phyloP scores from a whole-genome alignment of 2,888 invertebrate species.

The Endomychus coccineus region DNA sequence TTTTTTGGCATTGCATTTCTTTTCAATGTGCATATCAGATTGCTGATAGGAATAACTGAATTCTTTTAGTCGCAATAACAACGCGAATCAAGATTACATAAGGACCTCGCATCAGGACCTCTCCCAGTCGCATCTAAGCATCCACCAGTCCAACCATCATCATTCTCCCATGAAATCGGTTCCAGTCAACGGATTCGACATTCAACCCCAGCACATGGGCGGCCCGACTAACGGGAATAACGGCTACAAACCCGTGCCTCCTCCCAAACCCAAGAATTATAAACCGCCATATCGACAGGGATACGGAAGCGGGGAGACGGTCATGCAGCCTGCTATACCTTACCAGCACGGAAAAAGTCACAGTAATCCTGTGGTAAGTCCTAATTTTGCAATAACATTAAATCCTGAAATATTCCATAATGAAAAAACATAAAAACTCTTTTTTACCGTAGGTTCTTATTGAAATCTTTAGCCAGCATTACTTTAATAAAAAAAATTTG shows the following conservation, averaged over 20 bases:
- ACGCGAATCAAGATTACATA: slow-evolving; percentile 35
- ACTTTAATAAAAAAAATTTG: too few relatives aligned
- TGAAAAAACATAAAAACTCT: too few relatives aligned
- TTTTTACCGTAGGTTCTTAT: too few relatives aligned
- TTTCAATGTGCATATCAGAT: too few relatives aligned
- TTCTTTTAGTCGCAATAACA: slow-evolving; percentile 34
- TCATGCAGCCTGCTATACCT: slow-evolving; percentile 33
- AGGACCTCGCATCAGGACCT: slow-evolving; percentile 41
- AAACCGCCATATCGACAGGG: slow-evolving; percentile 55
- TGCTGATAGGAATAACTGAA: too few relatives aligned
- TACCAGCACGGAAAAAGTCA: slow-evolving; percentile 45
- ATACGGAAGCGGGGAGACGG: slow-evolving; percentile 31
- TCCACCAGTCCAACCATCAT: slow-evolving; percentile 36
- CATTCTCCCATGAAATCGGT: slow-evolving; percentile 35
- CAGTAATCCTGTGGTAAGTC: slow-evolving; percentile 43
- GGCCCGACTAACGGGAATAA: slow-evolving; percentile 28
- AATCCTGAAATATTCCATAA: too few relatives aligned
- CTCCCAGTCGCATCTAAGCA: slow-evolving; percentile 38
- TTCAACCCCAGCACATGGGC: slow-evolving; percentile 32
- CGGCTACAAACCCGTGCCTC: slow-evolving; percentile 79
- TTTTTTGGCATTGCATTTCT: too few relatives aligned
- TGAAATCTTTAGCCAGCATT: too few relatives aligned
- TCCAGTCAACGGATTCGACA: slow-evolving; percentile 40
- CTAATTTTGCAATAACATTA: slow-evolving; percentile 5
- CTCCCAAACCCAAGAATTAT: slow-evolving; percentile 89